phyloP scores from a whole-genome alignment of 2,888 invertebrate species.

The Nesidiocoris tenuis region DNA sequence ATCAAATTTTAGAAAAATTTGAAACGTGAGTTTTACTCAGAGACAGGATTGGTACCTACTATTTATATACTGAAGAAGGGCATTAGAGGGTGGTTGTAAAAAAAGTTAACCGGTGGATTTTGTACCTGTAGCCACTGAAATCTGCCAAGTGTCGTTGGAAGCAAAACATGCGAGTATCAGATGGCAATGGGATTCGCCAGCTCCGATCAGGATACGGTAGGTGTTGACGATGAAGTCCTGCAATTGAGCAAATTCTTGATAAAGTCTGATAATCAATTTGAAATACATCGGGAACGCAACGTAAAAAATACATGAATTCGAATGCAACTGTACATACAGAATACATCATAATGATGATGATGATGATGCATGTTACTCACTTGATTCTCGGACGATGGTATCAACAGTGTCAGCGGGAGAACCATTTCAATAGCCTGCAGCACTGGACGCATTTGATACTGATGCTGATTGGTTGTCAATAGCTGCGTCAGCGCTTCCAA shows the following conservation, averaged over 20 bases:
- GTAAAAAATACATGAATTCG: neutral
- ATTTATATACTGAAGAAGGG: no score
- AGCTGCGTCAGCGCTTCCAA: constrained; percentile 64
- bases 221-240: constrained; percentile 70
- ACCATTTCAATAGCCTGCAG: constrained; percentile 61
- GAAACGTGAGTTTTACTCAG: no score
- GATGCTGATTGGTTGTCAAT: constrained; percentile 63
- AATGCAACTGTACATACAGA: neutral
- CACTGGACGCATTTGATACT: constrained; percentile 62
- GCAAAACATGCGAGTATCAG: constrained; percentile 59
- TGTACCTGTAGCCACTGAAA: constrained; percentile 51
- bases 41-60: no score
- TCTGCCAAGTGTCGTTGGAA: constrained; percentile 58
- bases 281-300: neutral
- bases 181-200: constrained; percentile 60
- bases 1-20: no score
- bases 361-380: no score
- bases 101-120: no score
- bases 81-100: no score
- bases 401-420: constrained; percentile 43
- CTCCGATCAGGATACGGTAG: constrained; percentile 67
- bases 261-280: neutral
- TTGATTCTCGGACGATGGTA: constrained; percentile 53
- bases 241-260: neutral
- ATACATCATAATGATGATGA: no score